phyloP scores from a whole-genome alignment of 2,888 invertebrate species.

The Punctoribates punctum region DNA sequence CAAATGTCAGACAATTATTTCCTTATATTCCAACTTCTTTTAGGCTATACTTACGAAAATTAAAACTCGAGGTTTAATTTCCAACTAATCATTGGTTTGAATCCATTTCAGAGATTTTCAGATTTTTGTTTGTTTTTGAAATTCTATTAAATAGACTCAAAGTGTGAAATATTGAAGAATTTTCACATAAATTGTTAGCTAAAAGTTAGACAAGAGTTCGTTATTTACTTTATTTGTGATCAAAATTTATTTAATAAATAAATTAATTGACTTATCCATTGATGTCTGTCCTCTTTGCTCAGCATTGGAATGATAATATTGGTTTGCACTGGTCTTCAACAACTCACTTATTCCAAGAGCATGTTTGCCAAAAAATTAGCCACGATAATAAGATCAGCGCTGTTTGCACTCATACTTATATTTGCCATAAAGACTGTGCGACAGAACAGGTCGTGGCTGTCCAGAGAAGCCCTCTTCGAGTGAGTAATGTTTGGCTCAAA shows the following conservation, averaged over 20 bases:
- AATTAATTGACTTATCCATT: background rate
- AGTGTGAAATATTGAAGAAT: no score
- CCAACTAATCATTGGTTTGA: no score
- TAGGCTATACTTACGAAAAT: no score
- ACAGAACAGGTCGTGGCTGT: constrained; percentile 72
- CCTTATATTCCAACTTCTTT: no score
- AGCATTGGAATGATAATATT: constrained; percentile 76
- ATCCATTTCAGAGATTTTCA: no score
- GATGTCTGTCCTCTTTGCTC: constrained; percentile 47
- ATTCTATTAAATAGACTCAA: no score
- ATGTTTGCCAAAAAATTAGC: constrained; percentile 32
- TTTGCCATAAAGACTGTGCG: constrained; percentile 66
- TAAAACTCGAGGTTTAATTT: no score
- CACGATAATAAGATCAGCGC: constrained; percentile 41
- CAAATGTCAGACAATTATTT: no score
- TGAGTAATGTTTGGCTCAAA: constrained; percentile 53
- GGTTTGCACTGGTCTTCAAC: constrained; percentile 66
- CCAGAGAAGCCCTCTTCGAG: constrained; percentile 71
- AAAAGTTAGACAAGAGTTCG: background rate
- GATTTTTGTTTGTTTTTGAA: no score
- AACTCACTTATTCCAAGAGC: constrained; percentile 44
- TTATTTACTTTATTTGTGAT: background rate
- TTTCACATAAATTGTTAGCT: background rate
- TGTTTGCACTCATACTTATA: constrained; percentile 38
- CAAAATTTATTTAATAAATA: background rate